Evolutionary conservation across 2,888 invertebrate species (phyloP).

Genomic region (Alloscopus bannaensis): DNA sequence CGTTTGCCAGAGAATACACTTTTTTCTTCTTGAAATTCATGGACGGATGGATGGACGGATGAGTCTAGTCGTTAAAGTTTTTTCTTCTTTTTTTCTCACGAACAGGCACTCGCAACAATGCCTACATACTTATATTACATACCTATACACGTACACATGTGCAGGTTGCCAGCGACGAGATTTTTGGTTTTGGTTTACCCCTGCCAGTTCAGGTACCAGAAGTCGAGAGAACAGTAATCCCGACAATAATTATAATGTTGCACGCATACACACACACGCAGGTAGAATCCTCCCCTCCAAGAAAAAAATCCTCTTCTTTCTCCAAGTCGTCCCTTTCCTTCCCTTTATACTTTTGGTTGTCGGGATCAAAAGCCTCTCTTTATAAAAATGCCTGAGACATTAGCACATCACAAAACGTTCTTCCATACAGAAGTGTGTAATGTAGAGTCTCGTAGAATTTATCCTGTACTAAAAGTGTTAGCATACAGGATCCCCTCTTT

Average conservation of each 20-base stretch:
- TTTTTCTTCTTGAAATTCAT: conserved; percentile 25
- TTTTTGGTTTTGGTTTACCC: conserved; percentile 20
- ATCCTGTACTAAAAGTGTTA: not conserved
- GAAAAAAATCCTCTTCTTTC: conserved; percentile 2
- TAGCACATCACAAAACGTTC: conserved; percentile 5
- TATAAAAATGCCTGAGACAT: conserved; percentile 9
- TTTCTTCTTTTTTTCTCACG: conserved; percentile 53
- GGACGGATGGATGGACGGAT: conserved; percentile 49
- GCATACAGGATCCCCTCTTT: not conserved
- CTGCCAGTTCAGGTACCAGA: conserved; percentile 52
- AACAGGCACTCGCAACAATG: conserved; percentile 46
- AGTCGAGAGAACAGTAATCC: conserved; percentile 43
- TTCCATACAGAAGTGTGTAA: not conserved
- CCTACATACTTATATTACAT: conserved; percentile 12
- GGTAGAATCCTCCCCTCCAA: conserved; percentile 22
- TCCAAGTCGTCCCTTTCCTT: conserved; percentile 27
- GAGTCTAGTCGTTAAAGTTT: conserved; percentile 47
- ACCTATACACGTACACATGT: not conserved
- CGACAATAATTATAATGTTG: conserved; percentile 45
- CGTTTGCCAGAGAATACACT: no score
- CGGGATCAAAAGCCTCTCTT: conserved; percentile 9
- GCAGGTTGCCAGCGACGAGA: conserved; percentile 3
- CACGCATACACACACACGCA: conserved; percentile 40
- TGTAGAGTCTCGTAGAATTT: not conserved
- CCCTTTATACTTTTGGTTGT: not conserved